Evolutionary conservation across 2,113 vertebrate genomes (phyloP).

Genomic region (Ceuthmochares aereus): DNA sequence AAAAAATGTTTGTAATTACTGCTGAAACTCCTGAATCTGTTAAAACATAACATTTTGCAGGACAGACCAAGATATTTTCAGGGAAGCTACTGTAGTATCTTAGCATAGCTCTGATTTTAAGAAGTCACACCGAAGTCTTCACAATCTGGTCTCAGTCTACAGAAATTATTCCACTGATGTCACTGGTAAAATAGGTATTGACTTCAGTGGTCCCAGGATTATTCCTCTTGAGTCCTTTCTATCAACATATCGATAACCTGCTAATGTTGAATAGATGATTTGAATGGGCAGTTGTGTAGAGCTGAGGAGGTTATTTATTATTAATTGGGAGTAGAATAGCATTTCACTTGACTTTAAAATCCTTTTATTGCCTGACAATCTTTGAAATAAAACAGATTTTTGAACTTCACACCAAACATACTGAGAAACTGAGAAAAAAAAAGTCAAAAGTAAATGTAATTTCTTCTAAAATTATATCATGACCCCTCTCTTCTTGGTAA

Average conservation of each 20-base stretch:
- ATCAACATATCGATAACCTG: not conserved
- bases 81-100: not conserved
- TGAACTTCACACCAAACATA: not conserved
- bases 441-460: not conserved
- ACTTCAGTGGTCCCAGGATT: not conserved
- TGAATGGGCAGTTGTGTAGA: not conserved
- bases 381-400: not conserved
- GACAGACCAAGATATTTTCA: not conserved
- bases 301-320: not conserved
- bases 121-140: not conserved
- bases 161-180: not conserved
- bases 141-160: not conserved
- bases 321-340: not conserved
- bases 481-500: not conserved
- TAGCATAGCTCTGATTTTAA: not conserved
- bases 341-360: not conserved
- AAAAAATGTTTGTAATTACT: not conserved
- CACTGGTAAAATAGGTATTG: not conserved
- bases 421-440: not conserved
- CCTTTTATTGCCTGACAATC: not conserved
- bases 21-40: not conserved
- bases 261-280: not conserved
- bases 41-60: not conserved
- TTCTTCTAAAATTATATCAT: conserved; percentile 2
- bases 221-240: not conserved